phyloP scores from a whole-genome alignment of 2,113 vertebrate species.

The Athene cunicularia region DNA sequence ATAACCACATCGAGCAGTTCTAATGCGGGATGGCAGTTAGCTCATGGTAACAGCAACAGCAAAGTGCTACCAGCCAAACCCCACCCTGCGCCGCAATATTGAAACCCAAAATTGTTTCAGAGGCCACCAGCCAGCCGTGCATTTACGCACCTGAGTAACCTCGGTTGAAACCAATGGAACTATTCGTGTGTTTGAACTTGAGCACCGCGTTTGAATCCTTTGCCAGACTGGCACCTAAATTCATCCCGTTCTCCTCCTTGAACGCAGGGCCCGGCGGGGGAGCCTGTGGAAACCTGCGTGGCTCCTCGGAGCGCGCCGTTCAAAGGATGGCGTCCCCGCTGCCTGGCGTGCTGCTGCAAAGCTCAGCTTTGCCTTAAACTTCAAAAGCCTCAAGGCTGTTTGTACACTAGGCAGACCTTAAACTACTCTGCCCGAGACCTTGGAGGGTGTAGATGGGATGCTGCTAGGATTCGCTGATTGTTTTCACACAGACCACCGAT shows the following conservation, averaged over 20 bases:
- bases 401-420: not conserved
- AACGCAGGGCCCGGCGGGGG: accelerated
- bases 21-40: not conserved
- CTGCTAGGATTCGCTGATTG: not conserved
- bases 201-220: not conserved
- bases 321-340: not conserved
- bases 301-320: not conserved
- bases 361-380: accelerated
- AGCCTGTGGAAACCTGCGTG: not conserved
- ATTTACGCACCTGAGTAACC: not conserved
- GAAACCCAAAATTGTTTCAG: not conserved
- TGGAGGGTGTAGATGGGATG: not conserved
- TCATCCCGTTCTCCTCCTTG: not conserved
- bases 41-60: not conserved
- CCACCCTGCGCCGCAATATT: not conserved
- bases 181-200: not conserved
- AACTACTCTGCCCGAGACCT: not conserved
- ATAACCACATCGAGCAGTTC: not conserved
- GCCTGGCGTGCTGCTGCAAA: not conserved
- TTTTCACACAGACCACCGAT: not conserved
- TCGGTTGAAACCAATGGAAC: not conserved
- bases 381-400: not conserved
- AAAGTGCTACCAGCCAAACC: not conserved
- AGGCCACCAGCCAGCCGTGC: not conserved
- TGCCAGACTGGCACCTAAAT: not conserved